A percentile compares a stretch with the other conserved stretches of the same genome.
phyloP scores from a whole-genome alignment of 1,140 invertebrate species.

The Mamestra configurata region DNA sequence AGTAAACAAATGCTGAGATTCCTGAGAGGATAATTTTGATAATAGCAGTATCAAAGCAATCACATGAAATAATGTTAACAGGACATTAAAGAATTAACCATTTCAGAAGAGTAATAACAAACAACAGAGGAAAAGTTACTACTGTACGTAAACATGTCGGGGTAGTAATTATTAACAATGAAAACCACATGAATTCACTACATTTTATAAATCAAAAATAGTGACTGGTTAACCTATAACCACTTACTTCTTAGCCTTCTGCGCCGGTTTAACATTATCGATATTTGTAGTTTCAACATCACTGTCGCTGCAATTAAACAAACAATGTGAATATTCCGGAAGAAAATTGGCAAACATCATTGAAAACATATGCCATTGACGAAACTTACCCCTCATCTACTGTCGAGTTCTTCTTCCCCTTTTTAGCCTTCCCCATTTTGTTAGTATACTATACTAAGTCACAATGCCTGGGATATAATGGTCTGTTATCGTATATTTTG shows the following conservation, averaged over 20 bases:
- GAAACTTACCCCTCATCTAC: conserved; percentile 90
- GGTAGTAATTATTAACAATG: not conserved
- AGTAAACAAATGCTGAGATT: not conserved
- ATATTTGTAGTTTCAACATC: conserved; percentile 87
- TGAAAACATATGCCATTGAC: conserved; percentile 74
- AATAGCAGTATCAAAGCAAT: too few species aligned
- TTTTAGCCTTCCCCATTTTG: conserved; percentile 92
- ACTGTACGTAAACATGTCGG: not conserved
- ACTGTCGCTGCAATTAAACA: conserved; percentile 87
- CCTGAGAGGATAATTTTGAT: too few species aligned
- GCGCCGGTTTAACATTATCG: conserved; percentile 81
- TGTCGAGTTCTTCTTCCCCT: conserved; percentile 90
- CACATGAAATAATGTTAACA: too few species aligned
- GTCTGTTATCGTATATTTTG: conserved; percentile 76
- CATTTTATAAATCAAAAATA: conserved; percentile 56
- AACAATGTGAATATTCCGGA: conserved; percentile 43
- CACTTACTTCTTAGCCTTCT: conserved; percentile 84
- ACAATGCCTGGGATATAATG: conserved; percentile 76
- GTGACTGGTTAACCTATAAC: conserved; percentile 73
- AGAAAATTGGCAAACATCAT: conserved; percentile 57
- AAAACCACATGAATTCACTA: not conserved
- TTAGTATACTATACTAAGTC: conserved; percentile 75
- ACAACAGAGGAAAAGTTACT: too few species aligned
- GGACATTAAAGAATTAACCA: not conserved
- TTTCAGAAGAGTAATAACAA: not conserved